Percentiles rank a stretch among this genome's conserved stretches.
phyloP scores from a whole-genome alignment of 30 jellyfish, hydroid and myxozoan genomes.

The Clytia hemisphaerica region DNA sequence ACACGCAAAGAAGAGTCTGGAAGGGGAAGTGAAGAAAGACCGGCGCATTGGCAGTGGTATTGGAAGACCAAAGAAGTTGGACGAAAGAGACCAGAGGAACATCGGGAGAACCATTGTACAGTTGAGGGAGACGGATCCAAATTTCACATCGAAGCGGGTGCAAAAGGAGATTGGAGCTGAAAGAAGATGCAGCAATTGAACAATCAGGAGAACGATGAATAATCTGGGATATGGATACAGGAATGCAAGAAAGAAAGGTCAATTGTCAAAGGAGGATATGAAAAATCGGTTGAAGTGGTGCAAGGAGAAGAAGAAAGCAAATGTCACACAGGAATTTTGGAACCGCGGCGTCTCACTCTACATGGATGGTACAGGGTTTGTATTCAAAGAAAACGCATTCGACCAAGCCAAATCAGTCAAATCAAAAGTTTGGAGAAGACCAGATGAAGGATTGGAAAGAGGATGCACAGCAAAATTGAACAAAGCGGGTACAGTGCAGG shows the following conservation, averaged over 20 bases:
- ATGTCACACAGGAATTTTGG: slow-evolving; percentile 20
- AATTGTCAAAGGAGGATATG: slow-evolving; percentile 8
- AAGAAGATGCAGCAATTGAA: slow-evolving; percentile 13
- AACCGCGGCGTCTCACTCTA: not conserved
- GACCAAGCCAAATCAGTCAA: slow-evolving; percentile 20
- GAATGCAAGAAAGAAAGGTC: no score
- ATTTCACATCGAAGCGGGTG: slow-evolving; percentile 5
- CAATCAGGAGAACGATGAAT: slow-evolving; percentile 20
- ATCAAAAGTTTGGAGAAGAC: slow-evolving; percentile 11
- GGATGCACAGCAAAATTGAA: slow-evolving; percentile 23
- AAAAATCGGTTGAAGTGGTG: slow-evolving; percentile 10
- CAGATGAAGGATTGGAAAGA: not conserved
- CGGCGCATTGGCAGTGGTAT: no score
- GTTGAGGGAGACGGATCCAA: slow-evolving; percentile 19
- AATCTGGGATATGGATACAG: slow-evolving; percentile 15
- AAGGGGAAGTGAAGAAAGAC: no score
- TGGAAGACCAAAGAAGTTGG: slow-evolving; percentile 25
- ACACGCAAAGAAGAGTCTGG: no score
- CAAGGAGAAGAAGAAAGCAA: not conserved
- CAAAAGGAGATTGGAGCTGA: slow-evolving; percentile 24
- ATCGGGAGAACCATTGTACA: no score
- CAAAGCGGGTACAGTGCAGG: slow-evolving; percentile 24
- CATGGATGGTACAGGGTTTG: slow-evolving; percentile 22
- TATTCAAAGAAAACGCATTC: slow-evolving; percentile 17
- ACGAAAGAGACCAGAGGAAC: slow-evolving; percentile 3